These are phyloP conservation scores for Brachyhypopomus gauderio DNA, from an alignment of 2,113 vertebrate species.

Conservation along the genomic window DNA sequence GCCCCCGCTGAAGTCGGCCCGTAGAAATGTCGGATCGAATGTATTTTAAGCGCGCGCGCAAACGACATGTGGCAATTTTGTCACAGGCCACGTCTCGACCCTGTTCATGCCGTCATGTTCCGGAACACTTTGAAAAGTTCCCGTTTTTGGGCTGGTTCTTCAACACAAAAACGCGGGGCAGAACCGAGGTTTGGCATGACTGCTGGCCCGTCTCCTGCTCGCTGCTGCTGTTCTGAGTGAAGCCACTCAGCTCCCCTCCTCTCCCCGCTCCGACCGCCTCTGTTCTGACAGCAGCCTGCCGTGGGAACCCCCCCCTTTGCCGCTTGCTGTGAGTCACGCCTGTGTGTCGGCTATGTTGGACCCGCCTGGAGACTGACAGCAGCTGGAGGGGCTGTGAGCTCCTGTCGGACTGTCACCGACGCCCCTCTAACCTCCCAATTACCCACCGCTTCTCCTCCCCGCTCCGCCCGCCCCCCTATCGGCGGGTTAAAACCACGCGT, in stretches of 20 bases:
- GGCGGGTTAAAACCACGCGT: not conserved
- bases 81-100: not conserved
- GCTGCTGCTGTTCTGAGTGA: not conserved
- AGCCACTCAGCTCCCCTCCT: not conserved
- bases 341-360: too few species aligned
- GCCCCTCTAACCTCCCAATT: constrained; percentile 33
- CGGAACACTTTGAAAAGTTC: not conserved
- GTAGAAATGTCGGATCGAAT: constrained; percentile 44
- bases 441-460: constrained; percentile 5
- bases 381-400: constrained; percentile 9
- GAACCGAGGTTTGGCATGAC: not conserved
- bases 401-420: constrained; percentile 32
- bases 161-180: not conserved
- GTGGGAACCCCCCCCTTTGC: too few species aligned
- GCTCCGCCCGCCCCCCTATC: not conserved
- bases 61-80: not conserved
- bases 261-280: too few species aligned
- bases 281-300: too few species aligned
- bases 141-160: not conserved
- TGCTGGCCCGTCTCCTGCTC: not conserved
- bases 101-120: not conserved
- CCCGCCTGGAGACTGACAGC: constrained; percentile 8
- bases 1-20: constrained; percentile 14
- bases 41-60: constrained; percentile 30
- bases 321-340: too few species aligned